Evolutionary conservation across 2,888 invertebrate species (phyloP).

Genomic region (Ornithoptera alexandrae): DNA sequence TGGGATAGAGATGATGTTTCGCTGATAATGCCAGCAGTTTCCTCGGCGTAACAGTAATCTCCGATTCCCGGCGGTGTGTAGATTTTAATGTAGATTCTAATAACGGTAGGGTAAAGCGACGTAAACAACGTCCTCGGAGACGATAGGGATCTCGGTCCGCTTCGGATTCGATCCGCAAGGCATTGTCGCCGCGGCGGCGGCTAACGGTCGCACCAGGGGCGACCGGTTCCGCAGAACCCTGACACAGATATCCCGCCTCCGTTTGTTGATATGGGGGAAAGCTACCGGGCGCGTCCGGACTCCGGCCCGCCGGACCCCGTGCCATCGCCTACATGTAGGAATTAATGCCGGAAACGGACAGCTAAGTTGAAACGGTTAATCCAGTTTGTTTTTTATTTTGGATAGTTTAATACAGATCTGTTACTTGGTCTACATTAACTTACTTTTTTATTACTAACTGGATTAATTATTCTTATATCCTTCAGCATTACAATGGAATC

Average conservation of each 20-base stretch:
- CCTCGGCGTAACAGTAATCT: constrained; percentile 8
- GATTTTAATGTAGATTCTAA: constrained; percentile 27
- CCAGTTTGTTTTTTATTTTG: too few relatives aligned
- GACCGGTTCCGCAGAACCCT: constrained; percentile 36
- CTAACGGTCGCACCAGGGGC: constrained; percentile 26
- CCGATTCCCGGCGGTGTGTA: constrained; percentile 26
- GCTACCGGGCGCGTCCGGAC: constrained; percentile 34
- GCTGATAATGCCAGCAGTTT: constrained; percentile 10
- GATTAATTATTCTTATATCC: too few relatives aligned
- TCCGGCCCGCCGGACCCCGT: constrained; percentile 8
- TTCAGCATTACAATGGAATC: too few relatives aligned
- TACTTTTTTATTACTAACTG: too few relatives aligned
- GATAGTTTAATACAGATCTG: too few relatives aligned
- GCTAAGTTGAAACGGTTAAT: neutral
- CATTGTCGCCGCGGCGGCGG: constrained; percentile 23
- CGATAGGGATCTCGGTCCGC: constrained; percentile 25
- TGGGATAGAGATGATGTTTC: neutral
- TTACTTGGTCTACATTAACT: too few relatives aligned
- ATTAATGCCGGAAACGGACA: constrained; percentile 20
- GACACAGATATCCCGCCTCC: constrained; percentile 37
- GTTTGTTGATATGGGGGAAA: constrained; percentile 40
- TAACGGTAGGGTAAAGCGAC: constrained; percentile 23
- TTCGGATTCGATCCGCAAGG: constrained; percentile 18
- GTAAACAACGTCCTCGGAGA: constrained; percentile 25
- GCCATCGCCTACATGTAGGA: constrained; percentile 4